A percentile compares a stretch with the other conserved stretches of the same genome.
phyloP scores from a whole-genome alignment of 1,140 invertebrate species.

The Saxidomus purpurata region DNA sequence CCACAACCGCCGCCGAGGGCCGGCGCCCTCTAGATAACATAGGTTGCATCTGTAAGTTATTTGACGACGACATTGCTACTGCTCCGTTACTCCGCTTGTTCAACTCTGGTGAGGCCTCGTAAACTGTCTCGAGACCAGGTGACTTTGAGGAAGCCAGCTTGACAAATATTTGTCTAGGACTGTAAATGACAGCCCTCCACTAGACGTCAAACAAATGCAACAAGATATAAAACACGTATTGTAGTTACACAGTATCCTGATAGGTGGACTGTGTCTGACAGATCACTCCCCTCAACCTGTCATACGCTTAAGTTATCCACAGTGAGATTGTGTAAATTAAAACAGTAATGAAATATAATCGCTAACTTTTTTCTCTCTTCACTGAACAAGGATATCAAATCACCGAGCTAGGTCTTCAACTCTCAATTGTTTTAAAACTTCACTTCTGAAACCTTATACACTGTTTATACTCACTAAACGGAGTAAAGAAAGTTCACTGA shows the following conservation, averaged over 20 bases:
- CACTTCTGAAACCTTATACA: not conserved
- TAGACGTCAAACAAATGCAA: constrained; percentile 24
- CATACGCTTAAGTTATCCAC: not conserved
- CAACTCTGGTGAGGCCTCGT: constrained; percentile 33
- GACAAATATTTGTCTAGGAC: not conserved
- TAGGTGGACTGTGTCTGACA: constrained; percentile 7
- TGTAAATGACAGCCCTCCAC: not conserved
- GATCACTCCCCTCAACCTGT: constrained; percentile 26
- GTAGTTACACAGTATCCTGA: not conserved
- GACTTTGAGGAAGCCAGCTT: constrained; percentile 59
- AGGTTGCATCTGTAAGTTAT: constrained; percentile 38
- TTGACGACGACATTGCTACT: constrained; percentile 52
- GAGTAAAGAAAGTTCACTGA: too few relatives aligned
- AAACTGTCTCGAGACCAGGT: constrained; percentile 55
- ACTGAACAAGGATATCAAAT: not conserved
- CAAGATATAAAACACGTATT: constrained; percentile 20
- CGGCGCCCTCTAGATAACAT: constrained; percentile 56
- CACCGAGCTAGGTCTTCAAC: not conserved
- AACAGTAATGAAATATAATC: constrained; percentile 8
- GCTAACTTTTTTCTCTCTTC: not conserved
- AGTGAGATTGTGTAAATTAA: not conserved
- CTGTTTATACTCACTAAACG: not conserved
- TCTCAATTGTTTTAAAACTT: not conserved
- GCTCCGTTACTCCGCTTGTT: constrained; percentile 2
- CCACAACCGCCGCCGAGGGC: constrained; percentile 49